These are phyloP conservation scores for Nomada fabriciana DNA, from an alignment of 2,888 invertebrate genomes.

Conservation along the genomic window DNA sequence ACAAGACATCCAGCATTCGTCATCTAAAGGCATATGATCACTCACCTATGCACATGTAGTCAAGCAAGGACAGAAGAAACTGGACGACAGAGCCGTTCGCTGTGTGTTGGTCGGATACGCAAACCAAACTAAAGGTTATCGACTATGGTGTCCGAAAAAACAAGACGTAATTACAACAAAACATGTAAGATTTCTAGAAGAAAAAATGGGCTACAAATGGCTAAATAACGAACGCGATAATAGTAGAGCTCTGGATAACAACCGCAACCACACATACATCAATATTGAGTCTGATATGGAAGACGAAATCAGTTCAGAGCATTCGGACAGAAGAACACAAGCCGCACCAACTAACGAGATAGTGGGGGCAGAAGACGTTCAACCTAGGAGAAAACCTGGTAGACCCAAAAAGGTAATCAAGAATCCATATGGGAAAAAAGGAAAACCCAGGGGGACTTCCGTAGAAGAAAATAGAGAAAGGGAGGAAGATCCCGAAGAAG, in stretches of 20 bases:
- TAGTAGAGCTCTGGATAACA: no score
- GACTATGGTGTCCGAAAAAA: constrained; percentile 10
- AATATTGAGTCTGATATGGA: no score
- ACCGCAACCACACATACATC: neutral
- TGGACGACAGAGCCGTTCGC: neutral
- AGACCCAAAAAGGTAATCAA: neutral
- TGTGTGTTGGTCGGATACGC: constrained; percentile 30
- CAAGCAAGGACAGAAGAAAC: no score
- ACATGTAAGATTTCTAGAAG: constrained; percentile 27
- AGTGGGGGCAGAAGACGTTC: neutral
- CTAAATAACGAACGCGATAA: neutral
- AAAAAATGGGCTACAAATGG: constrained; percentile 23
- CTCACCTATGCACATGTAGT: no score
- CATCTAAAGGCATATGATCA: no score
- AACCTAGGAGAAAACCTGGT: neutral
- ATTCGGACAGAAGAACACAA: neutral
- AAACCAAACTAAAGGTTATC: constrained; percentile 19
- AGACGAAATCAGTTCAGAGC: no score
- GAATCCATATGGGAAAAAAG: constrained; percentile 23
- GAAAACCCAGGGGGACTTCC: no score
- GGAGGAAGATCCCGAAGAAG: neutral
- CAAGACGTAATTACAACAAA: constrained; percentile 23
- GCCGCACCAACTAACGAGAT: neutral
- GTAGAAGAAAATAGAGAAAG: no score
- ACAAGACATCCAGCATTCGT: neutral